Evolutionary conservation across 2,797 vertebrate genomes (phyloP).

Genomic region (Alectoris magna): DNA sequence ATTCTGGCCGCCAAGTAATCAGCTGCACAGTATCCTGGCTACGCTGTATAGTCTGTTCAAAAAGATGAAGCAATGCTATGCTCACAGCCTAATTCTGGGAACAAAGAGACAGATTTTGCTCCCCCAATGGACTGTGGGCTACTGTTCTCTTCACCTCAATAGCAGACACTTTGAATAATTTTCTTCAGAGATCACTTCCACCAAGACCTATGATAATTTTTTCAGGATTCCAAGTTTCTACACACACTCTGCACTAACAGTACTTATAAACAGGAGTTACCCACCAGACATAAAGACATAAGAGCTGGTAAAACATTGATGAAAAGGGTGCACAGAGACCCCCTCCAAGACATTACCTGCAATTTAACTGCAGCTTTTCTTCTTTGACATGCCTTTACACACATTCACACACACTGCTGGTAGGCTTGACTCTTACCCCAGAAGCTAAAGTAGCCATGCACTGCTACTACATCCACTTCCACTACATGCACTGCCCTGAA

Average conservation of each 20-base stretch:
- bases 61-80: not conserved
- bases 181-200: not conserved
- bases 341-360: not conserved
- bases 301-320: not conserved
- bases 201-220: not conserved
- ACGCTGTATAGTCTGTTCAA: not conserved
- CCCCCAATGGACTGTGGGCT: not conserved
- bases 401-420: not conserved
- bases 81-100: not conserved
- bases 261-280: not conserved
- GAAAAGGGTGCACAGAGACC: not conserved
- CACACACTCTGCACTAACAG: not conserved
- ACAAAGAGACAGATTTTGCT: not conserved
- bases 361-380: not conserved
- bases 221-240: not conserved
- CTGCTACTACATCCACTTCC: not conserved
- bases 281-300: not conserved
- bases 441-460: not conserved
- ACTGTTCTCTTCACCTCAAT: not conserved
- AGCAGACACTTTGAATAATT: not conserved
- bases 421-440: not conserved
- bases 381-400: not conserved
- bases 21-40: not conserved
- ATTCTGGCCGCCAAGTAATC: not conserved
- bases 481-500: not conserved